Conservation (phyloP, 2,797 vertebrate genomes). For the Acanthurus lineatus region DNA sequence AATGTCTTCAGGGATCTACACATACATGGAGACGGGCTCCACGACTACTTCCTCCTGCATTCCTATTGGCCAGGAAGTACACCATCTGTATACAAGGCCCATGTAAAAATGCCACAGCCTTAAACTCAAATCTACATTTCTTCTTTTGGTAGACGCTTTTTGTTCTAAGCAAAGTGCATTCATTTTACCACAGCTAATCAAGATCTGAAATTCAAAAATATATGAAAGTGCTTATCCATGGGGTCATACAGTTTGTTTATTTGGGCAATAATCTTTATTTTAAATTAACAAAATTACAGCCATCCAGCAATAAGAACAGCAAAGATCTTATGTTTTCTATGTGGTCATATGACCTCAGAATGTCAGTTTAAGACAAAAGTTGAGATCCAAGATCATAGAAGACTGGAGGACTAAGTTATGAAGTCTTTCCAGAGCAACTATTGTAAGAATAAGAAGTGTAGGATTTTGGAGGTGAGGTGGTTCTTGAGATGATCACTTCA, state of each 20-base stretch:
- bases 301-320: too few relatives aligned
- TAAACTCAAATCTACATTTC: background rate
- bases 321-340: background rate
- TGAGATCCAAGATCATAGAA: background rate
- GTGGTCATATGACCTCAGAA: background rate
- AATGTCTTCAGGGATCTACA: constrained; percentile 45
- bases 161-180: background rate
- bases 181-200: background rate
- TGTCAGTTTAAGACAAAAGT: background rate
- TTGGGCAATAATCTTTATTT: too few relatives aligned
- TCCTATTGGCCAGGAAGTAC: constrained; percentile 5
- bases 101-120: background rate
- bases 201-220: too few relatives aligned
- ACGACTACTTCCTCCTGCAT: constrained; percentile 17
- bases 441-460: background rate
- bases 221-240: background rate
- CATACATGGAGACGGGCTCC: constrained; percentile 7
- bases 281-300: too few relatives aligned
- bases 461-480: constrained; percentile 30
- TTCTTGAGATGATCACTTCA: constrained; percentile 17
- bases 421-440: constrained; percentile 5
- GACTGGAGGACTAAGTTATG: background rate
- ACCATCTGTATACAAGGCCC: background rate
- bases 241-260: background rate
- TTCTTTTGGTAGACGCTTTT: background rate